Base-by-base conservation (phyloP, 2,888 invertebrate species). In the Drosophila barbarae region DNA sequence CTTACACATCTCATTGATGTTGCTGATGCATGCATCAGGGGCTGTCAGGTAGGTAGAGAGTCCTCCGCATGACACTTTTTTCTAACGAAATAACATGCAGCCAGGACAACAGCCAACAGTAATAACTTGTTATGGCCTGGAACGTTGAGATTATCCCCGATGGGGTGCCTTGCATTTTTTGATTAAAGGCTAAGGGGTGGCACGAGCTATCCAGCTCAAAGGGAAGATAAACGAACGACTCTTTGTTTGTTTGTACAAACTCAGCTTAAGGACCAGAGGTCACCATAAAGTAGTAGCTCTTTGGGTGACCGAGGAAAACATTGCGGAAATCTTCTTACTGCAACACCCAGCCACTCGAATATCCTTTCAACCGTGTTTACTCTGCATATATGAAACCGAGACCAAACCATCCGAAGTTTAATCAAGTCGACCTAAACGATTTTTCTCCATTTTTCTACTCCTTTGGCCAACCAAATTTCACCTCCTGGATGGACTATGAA, bases 1-100 rank as follows among this genome's bases (percentile, higher is more conserved):
- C 75, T 81, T 81, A 73, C 74, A 76, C 68, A 76, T 74, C 71
- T 69, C 84, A 80, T 84, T 80, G 82, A 84, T 80, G 83, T 84
- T 49, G 61, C 66, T 82, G 72, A 73, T 70, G 84, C 84, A 75
- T 72, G 32, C 44, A 18, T 26, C 49, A 30, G 23, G 26, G 54
- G 38, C 26, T 44, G 46, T 9, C 36, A 39, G 44, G 34, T 5
- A 32, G 59, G 39, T 35, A 54, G 41, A 46, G 49, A 49, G 44
- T 63, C 34, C 42, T 57, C 36, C 69, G 81, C 81, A 81, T 74
- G 82, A 83, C 82, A 85, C 71, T 81, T 78, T 84, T 73, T 68
- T 23, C 23, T 57, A 76, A 73, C 73, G 72, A 67, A 83, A 75
- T 67, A 81, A 69, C 63, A 74, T 56, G 59, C 72, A 57, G 54